Evolutionary conservation across 2,797 vertebrate genomes (phyloP).

Genomic region (Toxotes lorentzi): DNA sequence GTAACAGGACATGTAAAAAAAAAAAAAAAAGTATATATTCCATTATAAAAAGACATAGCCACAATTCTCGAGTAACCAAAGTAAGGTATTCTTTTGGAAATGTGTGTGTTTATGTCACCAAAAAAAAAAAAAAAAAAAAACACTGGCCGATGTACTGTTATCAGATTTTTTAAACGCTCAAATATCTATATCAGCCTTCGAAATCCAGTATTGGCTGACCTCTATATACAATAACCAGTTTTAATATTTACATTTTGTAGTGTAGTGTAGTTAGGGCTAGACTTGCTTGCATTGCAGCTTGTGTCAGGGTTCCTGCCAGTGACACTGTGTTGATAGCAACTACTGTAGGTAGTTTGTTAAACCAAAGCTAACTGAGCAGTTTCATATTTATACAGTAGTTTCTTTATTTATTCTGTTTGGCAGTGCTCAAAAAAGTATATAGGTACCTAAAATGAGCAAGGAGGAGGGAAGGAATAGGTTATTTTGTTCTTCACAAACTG

Average conservation of each 20-base stretch:
- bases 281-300: background rate
- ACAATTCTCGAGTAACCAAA: background rate
- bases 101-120: background rate
- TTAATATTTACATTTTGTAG: background rate
- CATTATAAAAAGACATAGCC: background rate
- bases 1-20: background rate
- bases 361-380: constrained; percentile 29
- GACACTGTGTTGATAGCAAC: constrained; percentile 34
- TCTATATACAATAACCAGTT: background rate
- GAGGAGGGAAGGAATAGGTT: background rate
- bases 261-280: constrained; percentile 2
- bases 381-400: constrained; percentile 42
- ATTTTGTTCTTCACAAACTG: constrained; percentile 36
- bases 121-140: background rate
- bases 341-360: constrained; percentile 21
- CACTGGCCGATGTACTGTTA: background rate
- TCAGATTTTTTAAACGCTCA: background rate
- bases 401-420: constrained; percentile 36
- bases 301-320: constrained; percentile 5
- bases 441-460: constrained; percentile 13
- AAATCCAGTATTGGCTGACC: background rate
- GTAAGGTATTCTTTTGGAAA: constrained; percentile 18
- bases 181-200: constrained; percentile 4
- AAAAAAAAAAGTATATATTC: constrained; percentile 19
- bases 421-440: constrained; percentile 3